Conservation (phyloP, 2,797 vertebrate genomes). For the Tinamus major region DNA sequence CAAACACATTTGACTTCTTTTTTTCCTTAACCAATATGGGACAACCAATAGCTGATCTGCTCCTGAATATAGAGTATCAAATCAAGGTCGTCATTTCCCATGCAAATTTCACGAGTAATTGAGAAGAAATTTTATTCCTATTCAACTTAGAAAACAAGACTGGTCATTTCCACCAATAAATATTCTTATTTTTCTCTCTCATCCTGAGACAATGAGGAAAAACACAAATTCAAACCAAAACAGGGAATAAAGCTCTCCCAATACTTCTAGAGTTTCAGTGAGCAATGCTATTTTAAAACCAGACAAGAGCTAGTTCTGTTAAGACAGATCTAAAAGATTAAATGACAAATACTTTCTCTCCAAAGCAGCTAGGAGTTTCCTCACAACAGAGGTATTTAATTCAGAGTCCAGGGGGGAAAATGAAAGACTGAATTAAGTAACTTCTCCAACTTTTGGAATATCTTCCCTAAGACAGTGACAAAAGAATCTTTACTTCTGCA, state of each 20-base stretch:
- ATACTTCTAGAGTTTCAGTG: not conserved
- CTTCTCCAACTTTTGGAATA: not conserved
- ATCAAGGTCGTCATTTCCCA: rapidly evolving
- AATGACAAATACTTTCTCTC: conserved; percentile 14
- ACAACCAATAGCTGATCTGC: not conserved
- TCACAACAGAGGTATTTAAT: not conserved
- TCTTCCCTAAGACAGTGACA: not conserved
- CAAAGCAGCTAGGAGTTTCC: not conserved
- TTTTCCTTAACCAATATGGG: not conserved
- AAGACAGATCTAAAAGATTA: not conserved
- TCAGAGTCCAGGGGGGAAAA: not conserved
- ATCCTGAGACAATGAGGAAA: not conserved
- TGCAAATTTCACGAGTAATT: not conserved
- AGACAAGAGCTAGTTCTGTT: not conserved
- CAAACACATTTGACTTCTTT: not conserved
- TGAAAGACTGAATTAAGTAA: not conserved
- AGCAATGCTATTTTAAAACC: not conserved
- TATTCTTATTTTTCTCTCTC: not conserved
- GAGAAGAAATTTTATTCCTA: not conserved
- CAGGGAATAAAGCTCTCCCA: not conserved
- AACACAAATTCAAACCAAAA: not conserved
- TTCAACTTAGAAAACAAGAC: not conserved
- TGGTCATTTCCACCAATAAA: not conserved
- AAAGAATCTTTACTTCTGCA: not conserved
- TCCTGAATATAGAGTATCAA: not conserved